Percentiles rank a stretch among this genome's conserved stretches.
Conservation (phyloP, 1,140 invertebrate genomes). For the Drosophila serrata region DNA sequence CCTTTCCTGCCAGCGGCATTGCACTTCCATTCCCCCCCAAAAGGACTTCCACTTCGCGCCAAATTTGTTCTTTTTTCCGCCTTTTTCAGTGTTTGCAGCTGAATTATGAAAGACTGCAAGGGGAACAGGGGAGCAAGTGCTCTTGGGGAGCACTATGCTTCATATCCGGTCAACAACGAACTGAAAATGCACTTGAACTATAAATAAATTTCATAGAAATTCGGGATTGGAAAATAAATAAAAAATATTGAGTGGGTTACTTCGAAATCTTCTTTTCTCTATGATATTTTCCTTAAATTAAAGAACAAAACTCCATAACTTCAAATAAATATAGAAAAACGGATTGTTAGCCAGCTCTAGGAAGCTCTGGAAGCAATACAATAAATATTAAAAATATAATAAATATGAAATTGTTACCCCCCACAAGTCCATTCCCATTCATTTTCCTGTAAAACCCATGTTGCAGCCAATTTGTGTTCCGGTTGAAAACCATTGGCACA, state of each 20-base stretch:
- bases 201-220: not conserved
- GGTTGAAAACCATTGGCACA: conserved; percentile 9
- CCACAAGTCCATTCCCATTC: not conserved
- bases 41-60: conserved; percentile 40
- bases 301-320: not conserved
- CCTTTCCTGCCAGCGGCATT: not conserved
- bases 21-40: conserved; percentile 17
- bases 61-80: conserved; percentile 44
- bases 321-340: not conserved
- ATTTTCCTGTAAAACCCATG: not conserved
- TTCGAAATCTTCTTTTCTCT: not conserved
- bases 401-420: not conserved
- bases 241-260: not conserved
- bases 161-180: conserved; percentile 27
- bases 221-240: not conserved
- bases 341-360: not conserved
- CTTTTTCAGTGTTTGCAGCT: conserved; percentile 23
- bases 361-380: not conserved
- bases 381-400: conserved; percentile 5
- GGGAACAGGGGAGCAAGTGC: conserved; percentile 37
- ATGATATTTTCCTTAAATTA: not conserved
- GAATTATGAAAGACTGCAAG: conserved; percentile 58
- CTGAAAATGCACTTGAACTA: conserved; percentile 25
- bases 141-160: not conserved
- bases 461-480: conserved; percentile 32